Conservation (phyloP, 2,888 invertebrate species). For the Campopleginae sp. region DNA sequence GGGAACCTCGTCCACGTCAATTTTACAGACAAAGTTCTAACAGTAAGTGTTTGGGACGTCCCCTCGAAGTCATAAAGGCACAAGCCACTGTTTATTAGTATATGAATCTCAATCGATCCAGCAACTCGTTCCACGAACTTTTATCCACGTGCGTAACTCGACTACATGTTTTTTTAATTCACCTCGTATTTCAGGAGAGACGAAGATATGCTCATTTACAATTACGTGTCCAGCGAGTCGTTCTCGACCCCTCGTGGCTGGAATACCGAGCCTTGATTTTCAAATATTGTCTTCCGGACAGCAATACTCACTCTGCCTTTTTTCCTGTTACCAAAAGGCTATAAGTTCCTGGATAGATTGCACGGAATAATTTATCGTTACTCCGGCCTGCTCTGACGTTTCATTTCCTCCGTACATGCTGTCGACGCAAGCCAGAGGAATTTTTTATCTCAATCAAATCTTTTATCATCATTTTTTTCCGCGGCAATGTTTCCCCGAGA, state of each 20-base stretch:
- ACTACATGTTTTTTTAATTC: conserved; percentile 10
- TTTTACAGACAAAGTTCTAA: too few relatives aligned
- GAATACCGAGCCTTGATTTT: conserved; percentile 86
- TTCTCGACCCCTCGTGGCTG: conserved; percentile 92
- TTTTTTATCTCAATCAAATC: too few relatives aligned
- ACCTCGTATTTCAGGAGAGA: conserved; percentile 71
- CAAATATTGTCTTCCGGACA: conserved; percentile 85
- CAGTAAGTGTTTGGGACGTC: too few relatives aligned
- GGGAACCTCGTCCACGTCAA: too few relatives aligned
- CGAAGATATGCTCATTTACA: conserved; percentile 89
- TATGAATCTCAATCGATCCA: too few relatives aligned
- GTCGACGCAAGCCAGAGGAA: too few relatives aligned
- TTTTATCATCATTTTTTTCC: too few relatives aligned
- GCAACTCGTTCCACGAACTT: too few relatives aligned
- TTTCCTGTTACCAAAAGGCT: conserved; percentile 84
- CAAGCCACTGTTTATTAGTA: too few relatives aligned
- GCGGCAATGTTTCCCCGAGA: too few relatives aligned
- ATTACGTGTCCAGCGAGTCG: conserved; percentile 94
- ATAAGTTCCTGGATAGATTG: conserved; percentile 85
- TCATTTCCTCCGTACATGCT: too few relatives aligned
- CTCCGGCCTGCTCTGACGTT: conserved; percentile 86
- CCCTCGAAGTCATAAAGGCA: too few relatives aligned
- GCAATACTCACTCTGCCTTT: conserved; percentile 85
- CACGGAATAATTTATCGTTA: conserved; percentile 89
- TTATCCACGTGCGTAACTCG: background rate